These are phyloP conservation scores for Drosophila nigritarsus DNA, from an alignment of 2,888 invertebrate species.

Conservation along the genomic window DNA sequence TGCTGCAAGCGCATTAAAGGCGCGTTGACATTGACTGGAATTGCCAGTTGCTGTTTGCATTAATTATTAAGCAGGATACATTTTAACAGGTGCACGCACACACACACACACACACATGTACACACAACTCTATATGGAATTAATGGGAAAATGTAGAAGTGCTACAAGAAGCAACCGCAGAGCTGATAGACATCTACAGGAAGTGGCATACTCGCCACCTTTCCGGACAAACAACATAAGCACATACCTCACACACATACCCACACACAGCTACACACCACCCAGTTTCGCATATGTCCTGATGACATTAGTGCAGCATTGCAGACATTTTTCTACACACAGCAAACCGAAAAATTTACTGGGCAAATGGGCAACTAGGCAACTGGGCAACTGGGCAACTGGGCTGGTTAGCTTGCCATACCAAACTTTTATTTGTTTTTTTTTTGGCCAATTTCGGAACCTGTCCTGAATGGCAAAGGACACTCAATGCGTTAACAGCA, in stretches of 20 bases:
- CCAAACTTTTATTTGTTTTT: neutral
- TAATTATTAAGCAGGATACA: conserved; percentile 65
- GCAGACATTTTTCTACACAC: conserved; percentile 60
- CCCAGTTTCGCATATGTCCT: conserved; percentile 74
- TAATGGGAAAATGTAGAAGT: conserved; percentile 64
- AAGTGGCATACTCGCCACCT: conserved; percentile 19
- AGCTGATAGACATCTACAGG: conserved; percentile 21
- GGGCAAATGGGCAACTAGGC: conserved; percentile 46
- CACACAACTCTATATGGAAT: conserved; percentile 35
- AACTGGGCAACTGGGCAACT: conserved; percentile 16
- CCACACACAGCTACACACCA: conserved; percentile 23
- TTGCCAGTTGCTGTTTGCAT: conserved; percentile 33
- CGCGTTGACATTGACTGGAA: conserved; percentile 13
- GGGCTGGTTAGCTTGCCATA: neutral
- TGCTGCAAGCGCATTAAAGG: conserved; percentile 30
- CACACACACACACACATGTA: conserved; percentile 20
- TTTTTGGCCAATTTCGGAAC: conserved; percentile 44
- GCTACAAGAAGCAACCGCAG: conserved; percentile 40
- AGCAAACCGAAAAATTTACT: conserved; percentile 58
- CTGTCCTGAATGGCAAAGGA: conserved; percentile 48
- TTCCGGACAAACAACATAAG: conserved; percentile 11
- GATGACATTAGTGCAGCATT: conserved; percentile 78
- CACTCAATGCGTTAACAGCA: conserved; percentile 62
- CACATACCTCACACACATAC: conserved; percentile 10
- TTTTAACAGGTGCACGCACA: conserved; percentile 32